These are phyloP conservation scores for Lonchura striata DNA, from an alignment of 2,113 vertebrate species.

Conservation along the genomic window DNA sequence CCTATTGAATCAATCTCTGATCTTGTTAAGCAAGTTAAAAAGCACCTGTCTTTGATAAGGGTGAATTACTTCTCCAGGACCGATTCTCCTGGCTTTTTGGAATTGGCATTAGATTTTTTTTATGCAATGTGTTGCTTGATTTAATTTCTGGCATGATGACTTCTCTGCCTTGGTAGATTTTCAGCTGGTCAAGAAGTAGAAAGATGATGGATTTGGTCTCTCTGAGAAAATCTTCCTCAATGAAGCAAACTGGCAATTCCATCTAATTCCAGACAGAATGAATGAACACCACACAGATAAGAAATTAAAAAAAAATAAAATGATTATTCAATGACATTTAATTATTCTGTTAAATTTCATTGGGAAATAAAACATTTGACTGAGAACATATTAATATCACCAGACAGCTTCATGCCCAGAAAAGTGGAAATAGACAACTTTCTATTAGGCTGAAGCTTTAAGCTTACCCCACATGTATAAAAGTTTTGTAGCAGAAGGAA, in stretches of 20 bases:
- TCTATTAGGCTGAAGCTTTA: not conserved
- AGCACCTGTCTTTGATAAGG: not conserved
- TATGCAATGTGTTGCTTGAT: constrained; percentile 19
- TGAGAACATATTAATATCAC: not conserved
- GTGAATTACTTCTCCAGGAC: not conserved
- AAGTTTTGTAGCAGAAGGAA: not conserved
- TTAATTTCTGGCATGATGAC: constrained; percentile 55
- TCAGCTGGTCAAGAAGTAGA: constrained; percentile 11
- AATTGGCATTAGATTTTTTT: not conserved
- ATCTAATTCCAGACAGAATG: not conserved
- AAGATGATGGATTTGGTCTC: constrained; percentile 1
- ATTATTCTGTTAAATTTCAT: not conserved
- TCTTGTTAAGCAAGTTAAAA: not conserved
- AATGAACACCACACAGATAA: not conserved
- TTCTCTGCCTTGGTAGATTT: constrained; percentile 40
- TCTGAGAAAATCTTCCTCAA: constrained; percentile 20
- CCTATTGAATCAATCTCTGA: not conserved
- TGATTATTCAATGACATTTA: not conserved
- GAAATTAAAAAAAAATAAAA: not conserved
- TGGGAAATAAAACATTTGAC: not conserved
- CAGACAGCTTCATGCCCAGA: not conserved
- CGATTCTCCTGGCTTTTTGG: not conserved
- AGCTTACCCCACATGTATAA: not conserved
- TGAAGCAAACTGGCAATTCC: constrained; percentile 4
- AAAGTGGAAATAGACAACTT: not conserved